These are phyloP conservation scores for Ceratina calcarata DNA, from an alignment of 1,140 invertebrate genomes.

Conservation along the genomic window DNA sequence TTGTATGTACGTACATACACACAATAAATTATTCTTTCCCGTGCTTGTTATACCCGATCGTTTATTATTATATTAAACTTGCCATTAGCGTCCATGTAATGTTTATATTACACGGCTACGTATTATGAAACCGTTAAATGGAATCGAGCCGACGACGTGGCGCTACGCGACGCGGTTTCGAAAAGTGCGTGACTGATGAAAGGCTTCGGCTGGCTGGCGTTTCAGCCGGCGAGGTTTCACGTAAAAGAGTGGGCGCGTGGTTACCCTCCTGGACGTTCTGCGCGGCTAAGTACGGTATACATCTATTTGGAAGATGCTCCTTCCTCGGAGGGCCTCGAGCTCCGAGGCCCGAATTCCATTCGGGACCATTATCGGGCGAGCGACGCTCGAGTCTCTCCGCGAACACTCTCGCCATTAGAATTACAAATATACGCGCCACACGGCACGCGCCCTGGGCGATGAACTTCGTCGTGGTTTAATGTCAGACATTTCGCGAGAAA, in stretches of 20 bases:
- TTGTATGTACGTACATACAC: neutral
- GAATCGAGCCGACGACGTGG: neutral
- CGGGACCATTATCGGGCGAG: conserved; percentile 51
- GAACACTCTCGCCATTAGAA: conserved; percentile 61
- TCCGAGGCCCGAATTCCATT: conserved; percentile 54
- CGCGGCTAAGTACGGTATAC: neutral
- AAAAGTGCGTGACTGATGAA: conserved; percentile 21
- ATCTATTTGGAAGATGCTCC: neutral
- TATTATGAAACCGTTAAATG: conserved; percentile 2
- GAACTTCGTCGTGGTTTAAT: conserved; percentile 61
- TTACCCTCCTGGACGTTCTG: neutral
- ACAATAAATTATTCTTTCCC: conserved; percentile 41
- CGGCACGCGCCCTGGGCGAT: conserved; percentile 64
- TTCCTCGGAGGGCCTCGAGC: conserved; percentile 48
- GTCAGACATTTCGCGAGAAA: conserved; percentile 66
- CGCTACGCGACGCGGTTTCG: conserved; percentile 13
- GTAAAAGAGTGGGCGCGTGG: conserved; percentile 43
- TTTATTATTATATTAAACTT: conserved; percentile 15
- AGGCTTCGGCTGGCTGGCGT: neutral
- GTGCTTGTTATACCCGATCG: conserved; percentile 11
- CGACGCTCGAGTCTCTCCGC: conserved; percentile 34
- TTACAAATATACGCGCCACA: conserved; percentile 65
- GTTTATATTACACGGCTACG: conserved; percentile 37
- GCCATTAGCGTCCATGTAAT: conserved; percentile 43
- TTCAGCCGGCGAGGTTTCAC: conserved; percentile 17